phyloP scores from a whole-genome alignment of 1,140 invertebrate genomes.

The Reticulitermes speratus region DNA sequence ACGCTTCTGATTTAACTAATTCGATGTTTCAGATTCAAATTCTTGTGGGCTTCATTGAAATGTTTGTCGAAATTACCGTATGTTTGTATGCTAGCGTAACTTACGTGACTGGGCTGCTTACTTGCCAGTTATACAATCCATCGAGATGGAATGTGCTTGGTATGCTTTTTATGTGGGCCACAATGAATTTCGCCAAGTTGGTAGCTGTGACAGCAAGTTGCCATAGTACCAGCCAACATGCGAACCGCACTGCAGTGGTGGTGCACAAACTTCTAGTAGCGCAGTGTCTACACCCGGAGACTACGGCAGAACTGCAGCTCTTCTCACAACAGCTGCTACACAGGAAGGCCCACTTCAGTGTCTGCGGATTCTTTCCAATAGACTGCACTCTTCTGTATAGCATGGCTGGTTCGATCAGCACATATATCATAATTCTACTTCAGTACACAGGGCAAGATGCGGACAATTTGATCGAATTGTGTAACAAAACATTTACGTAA shows the following conservation, averaged over 20 bases:
- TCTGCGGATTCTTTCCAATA: background rate
- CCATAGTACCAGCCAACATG: background rate
- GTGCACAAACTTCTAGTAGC: background rate
- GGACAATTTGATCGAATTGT: background rate
- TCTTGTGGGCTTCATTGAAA: background rate
- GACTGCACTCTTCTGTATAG: background rate
- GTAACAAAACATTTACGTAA: background rate
- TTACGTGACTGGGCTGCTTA: background rate
- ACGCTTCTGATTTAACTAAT: background rate
- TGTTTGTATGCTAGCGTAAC: background rate
- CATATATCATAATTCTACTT: background rate
- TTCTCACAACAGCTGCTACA: conserved; percentile 16
- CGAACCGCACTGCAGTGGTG: background rate
- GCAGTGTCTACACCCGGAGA: background rate
- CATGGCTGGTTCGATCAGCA: background rate
- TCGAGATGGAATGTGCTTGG: background rate
- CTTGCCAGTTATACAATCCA: background rate
- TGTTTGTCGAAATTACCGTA: background rate
- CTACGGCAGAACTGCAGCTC: background rate
- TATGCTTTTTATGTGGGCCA: background rate
- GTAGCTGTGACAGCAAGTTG: background rate
- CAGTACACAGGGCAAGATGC: background rate
- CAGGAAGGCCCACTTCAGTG: background rate
- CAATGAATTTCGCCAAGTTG: background rate
- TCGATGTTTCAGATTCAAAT: background rate